Conservation (phyloP, 2,797 vertebrate species). For the Holocentrus rufus region DNA sequence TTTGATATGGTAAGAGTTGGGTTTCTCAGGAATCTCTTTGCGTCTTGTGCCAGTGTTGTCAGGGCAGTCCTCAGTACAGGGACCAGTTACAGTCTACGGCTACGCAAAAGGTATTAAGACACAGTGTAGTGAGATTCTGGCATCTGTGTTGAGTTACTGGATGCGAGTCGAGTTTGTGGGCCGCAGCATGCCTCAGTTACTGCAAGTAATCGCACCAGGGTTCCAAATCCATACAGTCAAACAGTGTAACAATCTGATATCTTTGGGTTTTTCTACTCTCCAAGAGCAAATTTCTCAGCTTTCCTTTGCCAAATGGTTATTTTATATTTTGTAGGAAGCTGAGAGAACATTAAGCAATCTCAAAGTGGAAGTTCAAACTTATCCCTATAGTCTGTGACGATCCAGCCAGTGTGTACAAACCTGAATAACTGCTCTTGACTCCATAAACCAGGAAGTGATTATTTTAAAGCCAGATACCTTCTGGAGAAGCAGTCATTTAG, state of each 20-base stretch:
- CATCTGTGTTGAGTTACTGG: constrained; percentile 72
- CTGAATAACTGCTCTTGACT: no score
- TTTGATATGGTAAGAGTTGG: constrained; percentile 26
- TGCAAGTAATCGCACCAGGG: constrained; percentile 49
- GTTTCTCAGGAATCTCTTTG: constrained; percentile 19
- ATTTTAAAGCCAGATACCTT: no score
- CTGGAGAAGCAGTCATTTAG: no score
- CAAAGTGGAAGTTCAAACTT: no score
- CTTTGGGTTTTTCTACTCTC: background rate
- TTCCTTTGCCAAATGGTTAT: no score
- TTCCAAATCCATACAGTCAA: constrained; percentile 61
- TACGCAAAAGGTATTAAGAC: constrained; percentile 56
- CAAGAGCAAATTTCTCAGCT: no score
- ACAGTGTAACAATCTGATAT: background rate
- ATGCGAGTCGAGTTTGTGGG: constrained; percentile 52
- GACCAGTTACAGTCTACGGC: constrained; percentile 32
- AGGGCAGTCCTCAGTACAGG: constrained; percentile 17
- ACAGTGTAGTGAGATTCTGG: constrained; percentile 41
- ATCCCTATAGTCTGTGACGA: no score
- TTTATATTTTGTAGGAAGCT: no score
- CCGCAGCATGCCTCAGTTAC: constrained; percentile 53
- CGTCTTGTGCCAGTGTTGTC: constrained; percentile 43
- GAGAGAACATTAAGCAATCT: no score
- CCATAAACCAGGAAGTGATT: no score
- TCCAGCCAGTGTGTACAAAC: no score